A percentile compares a stretch with the other conserved stretches of the same genome.
Conservation (phyloP, 1,140 invertebrate species). For the Pinna nobilis region DNA sequence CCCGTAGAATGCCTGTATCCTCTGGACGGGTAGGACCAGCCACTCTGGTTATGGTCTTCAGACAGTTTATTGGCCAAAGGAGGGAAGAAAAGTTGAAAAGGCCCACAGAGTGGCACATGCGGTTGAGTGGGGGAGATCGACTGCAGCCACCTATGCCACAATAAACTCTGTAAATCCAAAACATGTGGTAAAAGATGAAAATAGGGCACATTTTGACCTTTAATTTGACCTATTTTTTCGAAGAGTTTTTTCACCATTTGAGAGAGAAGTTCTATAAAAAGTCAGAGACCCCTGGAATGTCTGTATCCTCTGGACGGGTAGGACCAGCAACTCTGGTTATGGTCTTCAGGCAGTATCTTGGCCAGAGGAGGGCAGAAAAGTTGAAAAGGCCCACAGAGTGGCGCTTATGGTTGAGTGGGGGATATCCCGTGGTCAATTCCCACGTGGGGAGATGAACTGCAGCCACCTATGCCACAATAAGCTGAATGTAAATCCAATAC, state of each 20-base stretch:
- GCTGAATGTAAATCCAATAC: too few relatives aligned
- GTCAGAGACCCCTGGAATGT: too few relatives aligned
- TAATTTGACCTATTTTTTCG: too few relatives aligned
- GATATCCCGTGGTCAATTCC: too few relatives aligned
- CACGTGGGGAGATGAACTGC: too few relatives aligned
- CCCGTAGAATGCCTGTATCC: neutral
- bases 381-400: neutral
- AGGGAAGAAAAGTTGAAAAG: conserved; percentile 2
- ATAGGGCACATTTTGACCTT: too few relatives aligned
- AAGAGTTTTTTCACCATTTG: too few relatives aligned
- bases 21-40: neutral
- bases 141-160: too few relatives aligned
- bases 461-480: too few relatives aligned
- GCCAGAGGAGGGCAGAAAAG: conserved; percentile 3
- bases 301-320: neutral
- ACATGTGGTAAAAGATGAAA: too few relatives aligned
- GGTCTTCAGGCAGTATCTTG: neutral
- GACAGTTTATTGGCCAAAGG: neutral
- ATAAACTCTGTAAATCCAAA: too few relatives aligned
- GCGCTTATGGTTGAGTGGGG: conserved; percentile 5
- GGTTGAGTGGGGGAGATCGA: neutral
- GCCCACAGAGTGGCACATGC: neutral
- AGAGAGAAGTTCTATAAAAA: too few relatives aligned
- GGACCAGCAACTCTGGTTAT: neutral
- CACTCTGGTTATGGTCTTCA: neutral